Percentiles rank a stretch among this genome's conserved stretches.
Conservation (phyloP, 2,888 invertebrate species). For the Sturmia bella region DNA sequence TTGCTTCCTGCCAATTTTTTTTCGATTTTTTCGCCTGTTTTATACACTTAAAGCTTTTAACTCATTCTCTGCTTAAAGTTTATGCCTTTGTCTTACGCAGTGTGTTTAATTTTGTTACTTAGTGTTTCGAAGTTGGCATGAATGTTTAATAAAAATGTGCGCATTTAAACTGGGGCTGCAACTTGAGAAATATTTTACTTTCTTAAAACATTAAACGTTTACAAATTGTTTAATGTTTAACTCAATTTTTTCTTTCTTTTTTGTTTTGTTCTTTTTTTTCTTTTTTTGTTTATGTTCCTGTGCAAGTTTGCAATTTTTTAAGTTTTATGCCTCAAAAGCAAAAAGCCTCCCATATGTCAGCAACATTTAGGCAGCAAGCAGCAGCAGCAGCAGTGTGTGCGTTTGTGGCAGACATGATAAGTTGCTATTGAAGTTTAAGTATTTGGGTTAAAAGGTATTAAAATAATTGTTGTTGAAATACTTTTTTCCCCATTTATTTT, state of each 20-base stretch:
- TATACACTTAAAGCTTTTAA: neutral
- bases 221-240: slow-evolving; percentile 62
- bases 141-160: slow-evolving; percentile 16
- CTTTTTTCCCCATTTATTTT: slow-evolving; percentile 41
- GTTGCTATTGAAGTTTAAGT: slow-evolving; percentile 62
- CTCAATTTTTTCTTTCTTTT: slow-evolving; percentile 12
- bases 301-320: slow-evolving; percentile 34
- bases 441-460: slow-evolving; percentile 68
- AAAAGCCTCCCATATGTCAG: slow-evolving; percentile 66
- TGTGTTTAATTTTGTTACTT: slow-evolving; percentile 25
- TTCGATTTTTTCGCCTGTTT: no score
- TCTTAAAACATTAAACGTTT: slow-evolving; percentile 58
- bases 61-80: neutral
- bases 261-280: neutral
- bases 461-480: slow-evolving; percentile 62
- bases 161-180: slow-evolving; percentile 36
- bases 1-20: no score
- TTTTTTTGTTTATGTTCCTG: neutral
- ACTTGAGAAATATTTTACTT: slow-evolving; percentile 54
- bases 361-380: slow-evolving; percentile 41
- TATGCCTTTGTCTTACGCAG: neutral
- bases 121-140: slow-evolving; percentile 17
- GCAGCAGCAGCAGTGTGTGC: neutral
- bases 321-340: slow-evolving; percentile 42
- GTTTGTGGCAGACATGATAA: slow-evolving; percentile 46